These are phyloP conservation scores for Craniophora ligustri DNA, from an alignment of 2,888 invertebrate species.

Conservation along the genomic window DNA sequence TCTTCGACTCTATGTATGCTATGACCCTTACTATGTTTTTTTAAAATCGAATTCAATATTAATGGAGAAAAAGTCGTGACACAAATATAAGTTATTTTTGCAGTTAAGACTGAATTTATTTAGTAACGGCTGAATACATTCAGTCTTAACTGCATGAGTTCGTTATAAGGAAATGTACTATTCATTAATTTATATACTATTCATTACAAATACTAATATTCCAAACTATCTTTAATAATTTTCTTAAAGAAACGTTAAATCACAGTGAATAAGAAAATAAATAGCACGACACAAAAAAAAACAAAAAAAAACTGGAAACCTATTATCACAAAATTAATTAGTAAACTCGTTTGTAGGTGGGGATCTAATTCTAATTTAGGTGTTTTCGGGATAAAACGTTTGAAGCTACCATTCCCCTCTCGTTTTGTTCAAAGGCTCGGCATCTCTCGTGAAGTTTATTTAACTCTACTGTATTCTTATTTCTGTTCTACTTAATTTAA, in stretches of 20 bases:
- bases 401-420: constrained; percentile 50
- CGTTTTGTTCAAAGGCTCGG: constrained; percentile 58
- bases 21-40: too few relatives aligned
- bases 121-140: too few relatives aligned
- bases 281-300: constrained; percentile 64
- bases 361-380: constrained; percentile 74
- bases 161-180: too few relatives aligned
- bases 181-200: too few relatives aligned
- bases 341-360: constrained; percentile 70
- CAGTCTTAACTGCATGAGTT: too few relatives aligned
- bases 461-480: constrained; percentile 62
- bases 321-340: constrained; percentile 77
- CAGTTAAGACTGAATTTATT: too few relatives aligned
- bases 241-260: constrained; percentile 2
- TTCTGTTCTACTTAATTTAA: constrained; percentile 58
- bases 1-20: too few relatives aligned
- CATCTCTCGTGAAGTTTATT: constrained; percentile 58
- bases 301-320: constrained; percentile 61
- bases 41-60: too few relatives aligned
- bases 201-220: too few relatives aligned
- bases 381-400: constrained; percentile 66
- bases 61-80: too few relatives aligned
- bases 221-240: not conserved
- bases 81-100: too few relatives aligned
- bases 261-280: constrained; percentile 45